phyloP scores from a whole-genome alignment of 1,140 invertebrate species.

The Trissolcus basalis region DNA sequence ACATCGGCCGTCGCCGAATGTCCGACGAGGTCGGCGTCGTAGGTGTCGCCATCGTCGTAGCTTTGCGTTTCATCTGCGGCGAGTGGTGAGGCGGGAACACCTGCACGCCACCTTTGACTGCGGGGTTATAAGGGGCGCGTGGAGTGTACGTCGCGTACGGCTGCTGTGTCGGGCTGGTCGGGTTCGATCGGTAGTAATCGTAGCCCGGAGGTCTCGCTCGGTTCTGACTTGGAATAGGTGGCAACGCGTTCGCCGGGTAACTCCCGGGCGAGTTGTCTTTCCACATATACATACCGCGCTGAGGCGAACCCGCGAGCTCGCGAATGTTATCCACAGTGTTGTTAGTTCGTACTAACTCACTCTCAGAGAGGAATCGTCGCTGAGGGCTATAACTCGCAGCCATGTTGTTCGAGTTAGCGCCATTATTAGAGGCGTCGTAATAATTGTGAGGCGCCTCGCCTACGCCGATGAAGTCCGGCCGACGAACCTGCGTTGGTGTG shows the following conservation, averaged over 20 bases:
- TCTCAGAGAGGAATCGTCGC: slow-evolving; percentile 89
- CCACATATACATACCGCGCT: slow-evolving; percentile 89
- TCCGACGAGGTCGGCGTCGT: slow-evolving; percentile 73
- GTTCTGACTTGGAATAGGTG: slow-evolving; percentile 34
- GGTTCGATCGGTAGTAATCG: slow-evolving; percentile 83
- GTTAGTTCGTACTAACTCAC: slow-evolving; percentile 82
- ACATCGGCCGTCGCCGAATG: slow-evolving; percentile 85
- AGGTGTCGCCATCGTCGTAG: slow-evolving; percentile 73
- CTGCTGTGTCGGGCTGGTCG: slow-evolving; percentile 85
- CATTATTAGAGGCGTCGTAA: slow-evolving; percentile 73
- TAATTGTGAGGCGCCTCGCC: slow-evolving; percentile 73
- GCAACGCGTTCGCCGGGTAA: slow-evolving; percentile 67
- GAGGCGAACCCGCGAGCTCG: slow-evolving; percentile 88
- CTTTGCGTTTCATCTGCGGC: slow-evolving; percentile 81
- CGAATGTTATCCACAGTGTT: slow-evolving; percentile 80
- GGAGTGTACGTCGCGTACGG: slow-evolving; percentile 64
- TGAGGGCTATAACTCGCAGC: slow-evolving; percentile 81
- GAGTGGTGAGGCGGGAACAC: slow-evolving; percentile 82
- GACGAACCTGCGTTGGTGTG: slow-evolving; percentile 89
- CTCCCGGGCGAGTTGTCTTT: slow-evolving; percentile 82
- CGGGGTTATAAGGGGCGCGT: slow-evolving; percentile 78
- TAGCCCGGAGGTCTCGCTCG: slow-evolving; percentile 67
- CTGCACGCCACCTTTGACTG: slow-evolving; percentile 80
- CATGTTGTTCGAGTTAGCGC: slow-evolving; percentile 64
- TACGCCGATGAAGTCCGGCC: slow-evolving; percentile 90